Evolutionary conservation across 2,797 vertebrate genomes (phyloP).

Genomic region (Odontamblyopus lacepedii): DNA sequence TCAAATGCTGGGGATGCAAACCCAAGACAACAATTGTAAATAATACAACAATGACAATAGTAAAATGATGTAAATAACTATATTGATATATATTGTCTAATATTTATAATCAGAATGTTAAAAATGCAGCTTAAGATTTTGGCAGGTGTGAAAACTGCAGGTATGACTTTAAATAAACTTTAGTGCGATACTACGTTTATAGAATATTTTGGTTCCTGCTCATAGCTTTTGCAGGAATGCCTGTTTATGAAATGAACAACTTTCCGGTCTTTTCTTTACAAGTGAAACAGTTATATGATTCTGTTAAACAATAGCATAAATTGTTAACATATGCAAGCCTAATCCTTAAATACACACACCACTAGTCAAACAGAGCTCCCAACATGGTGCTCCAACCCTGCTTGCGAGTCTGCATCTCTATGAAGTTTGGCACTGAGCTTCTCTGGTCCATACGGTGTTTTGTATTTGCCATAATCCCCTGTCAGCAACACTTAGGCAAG

Average conservation of each 20-base stretch:
- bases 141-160: background rate
- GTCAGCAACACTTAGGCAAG: constrained; percentile 78
- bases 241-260: background rate
- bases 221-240: background rate
- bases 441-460: constrained; percentile 74
- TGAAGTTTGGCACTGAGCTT: constrained; percentile 73
- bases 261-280: background rate
- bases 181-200: too few species aligned
- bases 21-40: constrained; percentile 23
- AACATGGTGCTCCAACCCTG: constrained; percentile 57
- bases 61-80: background rate
- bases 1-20: constrained; percentile 36
- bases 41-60: constrained; percentile 12
- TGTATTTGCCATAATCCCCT: constrained; percentile 78
- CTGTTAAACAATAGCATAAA: background rate
- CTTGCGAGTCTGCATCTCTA: constrained; percentile 53
- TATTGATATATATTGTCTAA: too few species aligned
- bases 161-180: background rate
- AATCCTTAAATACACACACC: constrained; percentile 4
- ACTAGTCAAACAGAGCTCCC: constrained; percentile 51
- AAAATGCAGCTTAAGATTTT: too few species aligned
- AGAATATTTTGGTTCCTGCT: background rate
- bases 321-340: constrained; percentile 3
- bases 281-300: background rate
- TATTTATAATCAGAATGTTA: too few species aligned